These are phyloP conservation scores for Hoplias malabaricus DNA, from an alignment of 2,113 vertebrate species.

Conservation along the genomic window DNA sequence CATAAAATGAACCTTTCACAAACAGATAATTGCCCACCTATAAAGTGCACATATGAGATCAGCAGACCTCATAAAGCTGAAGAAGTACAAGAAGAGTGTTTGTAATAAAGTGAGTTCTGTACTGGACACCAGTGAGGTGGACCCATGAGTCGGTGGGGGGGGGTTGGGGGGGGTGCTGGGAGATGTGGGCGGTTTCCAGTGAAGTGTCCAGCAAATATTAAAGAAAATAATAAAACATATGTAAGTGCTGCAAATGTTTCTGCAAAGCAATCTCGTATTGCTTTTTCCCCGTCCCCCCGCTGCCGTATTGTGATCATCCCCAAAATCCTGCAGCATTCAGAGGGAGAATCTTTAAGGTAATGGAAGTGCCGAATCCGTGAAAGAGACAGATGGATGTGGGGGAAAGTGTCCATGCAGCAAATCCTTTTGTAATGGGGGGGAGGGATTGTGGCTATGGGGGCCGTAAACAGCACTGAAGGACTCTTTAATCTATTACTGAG, in stretches of 20 bases:
- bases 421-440: conserved; percentile 32
- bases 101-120: not conserved
- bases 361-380: conserved; percentile 40
- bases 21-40: not conserved
- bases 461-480: conserved; percentile 35
- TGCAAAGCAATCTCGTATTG: conserved; percentile 34
- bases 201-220: not conserved
- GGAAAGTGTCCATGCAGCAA: conserved; percentile 49
- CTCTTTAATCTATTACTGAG: conserved; percentile 41
- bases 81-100: too few species aligned
- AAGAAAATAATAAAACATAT: not conserved
- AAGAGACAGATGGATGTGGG: conserved; percentile 37
- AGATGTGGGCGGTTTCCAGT: not conserved
- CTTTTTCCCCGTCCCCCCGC: not conserved
- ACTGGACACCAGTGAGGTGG: not conserved
- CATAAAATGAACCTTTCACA: too few species aligned
- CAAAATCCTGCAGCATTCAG: conserved; percentile 37
- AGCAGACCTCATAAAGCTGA: not conserved
- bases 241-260: conserved; percentile 13
- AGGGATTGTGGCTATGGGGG: conserved; percentile 7
- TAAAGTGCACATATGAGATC: not conserved
- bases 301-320: conserved; percentile 14
- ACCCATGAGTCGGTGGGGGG: too few species aligned
- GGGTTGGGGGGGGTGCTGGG: too few species aligned
- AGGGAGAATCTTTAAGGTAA: conserved; percentile 40